Percentiles rank a stretch among this genome's conserved stretches.
Evolutionary conservation across 1,140 invertebrate species (phyloP).

Genomic region (Acyrthosiphon pisum): DNA sequence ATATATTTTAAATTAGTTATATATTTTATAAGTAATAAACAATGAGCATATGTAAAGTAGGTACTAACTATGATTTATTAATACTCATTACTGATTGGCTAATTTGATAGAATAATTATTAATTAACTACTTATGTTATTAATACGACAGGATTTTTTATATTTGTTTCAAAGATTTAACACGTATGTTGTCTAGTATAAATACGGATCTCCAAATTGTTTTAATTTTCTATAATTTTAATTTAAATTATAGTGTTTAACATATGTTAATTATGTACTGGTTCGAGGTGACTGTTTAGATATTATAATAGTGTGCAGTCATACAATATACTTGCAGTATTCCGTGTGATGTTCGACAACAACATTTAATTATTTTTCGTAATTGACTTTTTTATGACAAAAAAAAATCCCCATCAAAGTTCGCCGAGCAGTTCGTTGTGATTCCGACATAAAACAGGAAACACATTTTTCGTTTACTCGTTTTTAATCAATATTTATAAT

Average conservation of each 20-base stretch:
- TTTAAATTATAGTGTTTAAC: not conserved
- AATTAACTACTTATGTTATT: not conserved
- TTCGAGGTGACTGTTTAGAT: not conserved
- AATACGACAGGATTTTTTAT: not conserved
- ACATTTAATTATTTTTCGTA: not conserved
- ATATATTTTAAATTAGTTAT: no score
- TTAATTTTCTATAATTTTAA: not conserved
- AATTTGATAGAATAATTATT: not conserved
- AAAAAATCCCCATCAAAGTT: not conserved
- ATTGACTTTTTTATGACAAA: not conserved
- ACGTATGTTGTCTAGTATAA: not conserved
- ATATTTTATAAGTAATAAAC: not conserved
- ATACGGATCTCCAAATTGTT: not conserved
- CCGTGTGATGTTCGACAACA: not conserved
- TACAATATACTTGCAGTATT: not conserved
- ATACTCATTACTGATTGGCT: not conserved
- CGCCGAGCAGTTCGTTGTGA: not conserved
- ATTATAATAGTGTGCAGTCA: not conserved
- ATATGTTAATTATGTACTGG: not conserved
- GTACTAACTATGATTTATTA: no score
- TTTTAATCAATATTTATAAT: not conserved
- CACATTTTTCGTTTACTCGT: not conserved
- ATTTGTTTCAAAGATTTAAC: not conserved
- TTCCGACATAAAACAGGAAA: not conserved
- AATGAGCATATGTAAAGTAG: not conserved